Conservation (phyloP, 2,888 invertebrate species). For the Drosophila borborema region DNA sequence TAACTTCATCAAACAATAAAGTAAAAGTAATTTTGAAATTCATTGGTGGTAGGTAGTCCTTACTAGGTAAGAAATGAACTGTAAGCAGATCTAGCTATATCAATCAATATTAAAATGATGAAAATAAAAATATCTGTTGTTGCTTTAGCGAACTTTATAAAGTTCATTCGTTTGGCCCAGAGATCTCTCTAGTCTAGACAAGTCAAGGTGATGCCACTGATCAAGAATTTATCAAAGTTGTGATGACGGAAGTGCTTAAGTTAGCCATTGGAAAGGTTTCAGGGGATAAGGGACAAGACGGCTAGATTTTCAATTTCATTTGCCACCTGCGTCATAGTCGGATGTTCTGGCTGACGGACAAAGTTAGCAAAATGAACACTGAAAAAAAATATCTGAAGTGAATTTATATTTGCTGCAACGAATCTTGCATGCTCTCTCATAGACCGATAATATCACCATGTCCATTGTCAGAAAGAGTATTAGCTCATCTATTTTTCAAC, state of each 20-base stretch:
- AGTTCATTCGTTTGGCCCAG: not conserved
- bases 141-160: not conserved
- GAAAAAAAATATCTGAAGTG: conserved; percentile 15
- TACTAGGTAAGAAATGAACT: too few species aligned
- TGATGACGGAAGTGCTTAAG: not conserved
- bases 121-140: too few species aligned
- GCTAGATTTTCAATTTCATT: conserved; percentile 64
- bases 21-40: too few species aligned
- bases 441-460: not conserved
- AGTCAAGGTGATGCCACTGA: not conserved
- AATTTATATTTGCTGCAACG: conserved; percentile 1
- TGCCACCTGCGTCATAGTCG: conserved; percentile 60
- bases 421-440: conserved; percentile 7
- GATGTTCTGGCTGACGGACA: conserved; percentile 45
- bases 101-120: too few species aligned
- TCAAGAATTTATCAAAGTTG: not conserved
- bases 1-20: too few species aligned
- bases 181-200: not conserved
- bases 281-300: conserved; percentile 17
- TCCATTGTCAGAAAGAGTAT: not conserved
- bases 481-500: not conserved
- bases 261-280: not conserved
- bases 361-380: conserved; percentile 35
- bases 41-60: too few species aligned
- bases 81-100: too few species aligned